A percentile compares a stretch with the other conserved stretches of the same genome.
Evolutionary conservation across 2,888 invertebrate species (phyloP).

Genomic region (Flexamia atlantica): DNA sequence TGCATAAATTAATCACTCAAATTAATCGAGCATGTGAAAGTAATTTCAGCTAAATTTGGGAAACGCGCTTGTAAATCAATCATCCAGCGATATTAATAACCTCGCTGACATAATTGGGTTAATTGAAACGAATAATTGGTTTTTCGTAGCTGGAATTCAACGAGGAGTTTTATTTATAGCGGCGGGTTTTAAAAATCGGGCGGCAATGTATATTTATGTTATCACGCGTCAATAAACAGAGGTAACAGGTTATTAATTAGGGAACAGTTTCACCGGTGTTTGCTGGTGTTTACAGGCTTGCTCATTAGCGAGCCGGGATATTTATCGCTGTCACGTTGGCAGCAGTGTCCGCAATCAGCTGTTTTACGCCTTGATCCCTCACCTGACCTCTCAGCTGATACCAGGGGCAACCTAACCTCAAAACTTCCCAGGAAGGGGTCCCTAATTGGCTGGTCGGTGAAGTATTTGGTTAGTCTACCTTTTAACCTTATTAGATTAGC

Average conservation of each 20-base stretch:
- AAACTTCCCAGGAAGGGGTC: conserved; percentile 12
- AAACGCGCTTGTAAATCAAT: not conserved
- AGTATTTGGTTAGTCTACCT: not conserved
- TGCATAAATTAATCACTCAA: too few species aligned
- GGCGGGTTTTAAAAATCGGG: not conserved
- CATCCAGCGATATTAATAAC: not conserved
- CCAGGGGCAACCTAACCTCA: conserved; percentile 13
- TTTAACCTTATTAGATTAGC: conserved; percentile 15
- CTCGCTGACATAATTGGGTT: not conserved
- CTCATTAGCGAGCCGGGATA: conserved; percentile 23
- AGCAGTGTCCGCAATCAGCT: conserved; percentile 26
- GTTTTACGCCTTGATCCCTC: conserved; percentile 38
- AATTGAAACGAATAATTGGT: not conserved
- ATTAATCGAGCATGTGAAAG: too few species aligned
- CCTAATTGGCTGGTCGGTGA: not conserved
- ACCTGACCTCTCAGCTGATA: conserved; percentile 30
- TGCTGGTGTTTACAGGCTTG: conserved; percentile 3
- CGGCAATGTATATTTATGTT: conserved; percentile 13
- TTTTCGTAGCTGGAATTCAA: not conserved
- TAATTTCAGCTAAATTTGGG: not conserved
- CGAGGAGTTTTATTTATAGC: not conserved
- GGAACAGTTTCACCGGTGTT: not conserved
- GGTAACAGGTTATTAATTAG: conserved; percentile 40
- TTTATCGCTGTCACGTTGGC: conserved; percentile 33
- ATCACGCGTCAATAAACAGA: conserved; percentile 6